Evolutionary conservation across 1,140 invertebrate genomes (phyloP), one percentile per base, ranked within the genome.

Genomic region (Drosophila leontia): DNA sequence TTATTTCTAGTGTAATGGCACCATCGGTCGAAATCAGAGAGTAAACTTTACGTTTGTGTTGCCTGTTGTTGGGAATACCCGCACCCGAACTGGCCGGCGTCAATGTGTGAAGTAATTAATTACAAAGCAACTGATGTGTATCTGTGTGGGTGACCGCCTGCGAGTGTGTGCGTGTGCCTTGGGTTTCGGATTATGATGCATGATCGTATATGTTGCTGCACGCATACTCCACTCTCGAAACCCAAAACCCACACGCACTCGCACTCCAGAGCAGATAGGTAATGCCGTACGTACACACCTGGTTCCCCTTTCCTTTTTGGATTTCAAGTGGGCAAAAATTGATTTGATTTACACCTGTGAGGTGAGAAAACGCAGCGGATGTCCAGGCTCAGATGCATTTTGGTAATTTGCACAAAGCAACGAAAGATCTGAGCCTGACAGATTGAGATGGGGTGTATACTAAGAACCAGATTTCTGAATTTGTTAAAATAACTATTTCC

Each of bases 31-130:
- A 61, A 67, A 71, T 60, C 71, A 53, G 63, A 62, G 68, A 87
- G 83, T 68, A 88, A 88, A 87, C 51, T 87, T 87, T 83, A 78
- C 72, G 77, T 78, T 84, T 74, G 75, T 67, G 67, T 48, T 47
- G 60, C 51, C 26, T 58, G 67, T 50, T 45, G 59, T 50, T 75
- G 63, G 75, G 75, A 70, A 60, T 78, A 55, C 58, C 50, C 60
- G 60, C 59, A 76, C 75, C 75, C 75, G 58, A 78, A 61, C 56
- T 74, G 74, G 69, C 62, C 81, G 85, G 85, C 85, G 85, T 90
- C 85, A 90, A 90, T 90, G 85, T 90, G 85, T 90, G 85, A 90
- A 90, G 85, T 90, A 90, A 90, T 90, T 90, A 90, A 90, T 90
- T 90, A 90, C 85, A 90, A 85, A 90, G 78, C 85, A 90, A 85